phyloP scores from a whole-genome alignment of 2,113 vertebrate genomes.

The Melanostigma gelatinosum region DNA sequence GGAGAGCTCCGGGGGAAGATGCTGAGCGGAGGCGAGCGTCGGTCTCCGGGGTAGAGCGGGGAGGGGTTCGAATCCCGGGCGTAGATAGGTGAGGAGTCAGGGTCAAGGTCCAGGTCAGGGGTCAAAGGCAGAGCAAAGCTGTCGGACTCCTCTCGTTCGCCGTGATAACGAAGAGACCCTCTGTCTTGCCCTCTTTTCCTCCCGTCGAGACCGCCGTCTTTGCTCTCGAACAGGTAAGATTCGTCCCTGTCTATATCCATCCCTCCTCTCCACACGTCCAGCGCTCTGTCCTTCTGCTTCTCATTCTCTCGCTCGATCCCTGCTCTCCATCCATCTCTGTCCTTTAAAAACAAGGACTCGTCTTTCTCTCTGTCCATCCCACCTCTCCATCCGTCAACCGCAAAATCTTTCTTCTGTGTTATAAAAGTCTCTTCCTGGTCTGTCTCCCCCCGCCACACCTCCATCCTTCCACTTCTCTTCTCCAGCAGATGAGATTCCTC shows the following conservation, averaged over 20 bases:
- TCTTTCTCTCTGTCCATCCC: conserved; percentile 72
- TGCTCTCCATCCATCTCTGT: conserved; percentile 76
- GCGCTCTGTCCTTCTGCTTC: conserved; percentile 70
- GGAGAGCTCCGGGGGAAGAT: conserved; percentile 75
- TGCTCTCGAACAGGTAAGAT: conserved; percentile 72
- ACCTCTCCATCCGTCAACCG: conserved; percentile 70
- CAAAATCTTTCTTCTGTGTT: conserved; percentile 78
- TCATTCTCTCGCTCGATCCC: conserved; percentile 71
- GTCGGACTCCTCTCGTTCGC: conserved; percentile 89
- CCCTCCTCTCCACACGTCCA: conserved; percentile 79
- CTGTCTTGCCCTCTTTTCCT: conserved; percentile 51
- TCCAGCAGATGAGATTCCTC: conserved; percentile 88
- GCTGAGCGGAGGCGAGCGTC: conserved; percentile 64
- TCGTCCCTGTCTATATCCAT: conserved; percentile 75
- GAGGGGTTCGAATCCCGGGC: conserved; percentile 88
- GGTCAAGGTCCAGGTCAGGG: conserved; percentile 84
- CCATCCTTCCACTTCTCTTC: conserved; percentile 77
- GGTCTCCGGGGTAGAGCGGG: conserved; percentile 74
- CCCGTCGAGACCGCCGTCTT: conserved; percentile 65
- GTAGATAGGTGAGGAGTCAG: conserved; percentile 88
- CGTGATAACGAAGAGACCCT: conserved; percentile 75
- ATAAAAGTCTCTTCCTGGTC: conserved; percentile 77
- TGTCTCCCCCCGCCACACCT: conserved; percentile 72
- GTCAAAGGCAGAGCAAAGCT: conserved; percentile 85
- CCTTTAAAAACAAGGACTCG: conserved; percentile 73